A percentile compares a stretch with the other conserved stretches of the same genome.
These are phyloP conservation scores for Rhincodon typus DNA, from an alignment of 2,797 vertebrate species.

Conservation along the genomic window DNA sequence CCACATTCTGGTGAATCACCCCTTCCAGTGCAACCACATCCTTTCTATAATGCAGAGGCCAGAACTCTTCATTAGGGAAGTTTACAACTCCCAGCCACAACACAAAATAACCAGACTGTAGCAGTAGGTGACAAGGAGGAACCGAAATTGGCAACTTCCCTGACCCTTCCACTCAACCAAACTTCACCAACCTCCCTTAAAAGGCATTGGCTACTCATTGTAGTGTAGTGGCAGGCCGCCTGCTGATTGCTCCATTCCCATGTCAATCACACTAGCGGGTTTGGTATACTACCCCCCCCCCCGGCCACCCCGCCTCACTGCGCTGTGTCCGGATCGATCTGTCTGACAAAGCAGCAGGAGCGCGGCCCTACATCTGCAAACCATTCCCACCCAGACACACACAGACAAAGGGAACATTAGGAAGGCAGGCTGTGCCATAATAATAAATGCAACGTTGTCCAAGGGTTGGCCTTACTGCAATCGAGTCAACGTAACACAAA, in stretches of 20 bases:
- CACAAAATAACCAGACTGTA: not conserved
- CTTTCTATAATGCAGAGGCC: not conserved
- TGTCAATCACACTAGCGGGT: not conserved
- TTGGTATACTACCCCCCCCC: too few species aligned
- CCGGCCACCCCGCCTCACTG: not conserved
- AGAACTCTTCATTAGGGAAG: not conserved
- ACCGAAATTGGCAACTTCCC: not conserved
- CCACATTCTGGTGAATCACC: too few species aligned
- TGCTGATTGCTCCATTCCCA: not conserved
- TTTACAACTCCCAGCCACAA: not conserved
- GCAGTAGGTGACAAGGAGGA: not conserved
- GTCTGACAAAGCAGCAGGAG: not conserved
- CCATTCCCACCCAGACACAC: not conserved
- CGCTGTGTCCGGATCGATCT: not conserved
- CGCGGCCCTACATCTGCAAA: not conserved
- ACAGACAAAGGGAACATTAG: not conserved
- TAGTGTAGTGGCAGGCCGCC: too few species aligned
- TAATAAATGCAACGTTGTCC: not conserved
- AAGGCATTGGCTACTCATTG: too few species aligned
- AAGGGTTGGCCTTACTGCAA: not conserved
- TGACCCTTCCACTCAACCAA: not conserved
- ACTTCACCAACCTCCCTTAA: not conserved
- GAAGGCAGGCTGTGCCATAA: not conserved
- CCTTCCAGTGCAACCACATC: too few species aligned
- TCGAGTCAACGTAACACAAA: not conserved